phyloP scores from a whole-genome alignment of 2,113 vertebrate genomes.

The Rhinogobius similis region DNA sequence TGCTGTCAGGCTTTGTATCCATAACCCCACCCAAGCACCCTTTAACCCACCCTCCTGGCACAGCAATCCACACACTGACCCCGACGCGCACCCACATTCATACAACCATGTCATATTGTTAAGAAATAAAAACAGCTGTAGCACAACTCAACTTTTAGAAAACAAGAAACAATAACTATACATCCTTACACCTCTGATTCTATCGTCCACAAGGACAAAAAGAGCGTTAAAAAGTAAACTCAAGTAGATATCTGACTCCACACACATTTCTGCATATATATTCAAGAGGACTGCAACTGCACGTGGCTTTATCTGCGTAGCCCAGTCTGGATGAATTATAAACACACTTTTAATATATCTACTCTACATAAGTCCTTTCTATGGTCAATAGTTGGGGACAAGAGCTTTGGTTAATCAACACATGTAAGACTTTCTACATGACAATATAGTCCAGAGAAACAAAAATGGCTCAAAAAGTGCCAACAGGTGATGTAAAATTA shows the following conservation, averaged over 20 bases:
- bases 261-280: constrained; percentile 67
- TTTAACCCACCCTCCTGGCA: constrained; percentile 63
- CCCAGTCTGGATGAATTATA: constrained; percentile 55
- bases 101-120: constrained; percentile 59
- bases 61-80: constrained; percentile 57
- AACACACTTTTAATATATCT: constrained; percentile 43
- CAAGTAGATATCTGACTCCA: constrained; percentile 72
- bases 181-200: constrained; percentile 64
- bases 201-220: constrained; percentile 61
- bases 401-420: constrained; percentile 67
- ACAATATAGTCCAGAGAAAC: constrained; percentile 42
- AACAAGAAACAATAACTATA: constrained; percentile 46
- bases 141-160: constrained; percentile 63
- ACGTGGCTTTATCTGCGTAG: constrained; percentile 55
- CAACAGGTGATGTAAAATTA: constrained; percentile 17
- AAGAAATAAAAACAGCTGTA: constrained; percentile 57
- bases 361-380: constrained; percentile 30
- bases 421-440: constrained; percentile 43
- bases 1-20: constrained; percentile 80
- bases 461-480: constrained; percentile 49
- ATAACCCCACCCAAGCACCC: constrained; percentile 65
- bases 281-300: constrained; percentile 57
- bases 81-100: constrained; percentile 27
- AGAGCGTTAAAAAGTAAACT: constrained; percentile 64
- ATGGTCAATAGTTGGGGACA: constrained; percentile 22